Conservation (phyloP, 2,888 invertebrate species). For the Disparrhopalites patrizii region DNA sequence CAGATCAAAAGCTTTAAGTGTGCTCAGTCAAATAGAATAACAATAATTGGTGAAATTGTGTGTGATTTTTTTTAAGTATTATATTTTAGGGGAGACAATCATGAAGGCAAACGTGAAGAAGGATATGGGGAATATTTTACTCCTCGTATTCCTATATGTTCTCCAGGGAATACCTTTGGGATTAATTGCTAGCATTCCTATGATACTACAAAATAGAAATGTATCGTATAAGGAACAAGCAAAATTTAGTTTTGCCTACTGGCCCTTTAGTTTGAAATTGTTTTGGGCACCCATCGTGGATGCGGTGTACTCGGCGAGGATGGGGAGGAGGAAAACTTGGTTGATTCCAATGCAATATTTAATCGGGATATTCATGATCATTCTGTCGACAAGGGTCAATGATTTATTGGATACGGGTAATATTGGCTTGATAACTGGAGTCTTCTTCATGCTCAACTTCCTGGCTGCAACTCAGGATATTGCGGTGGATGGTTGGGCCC, state of each 20-base stretch:
- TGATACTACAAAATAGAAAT: constrained; percentile 87
- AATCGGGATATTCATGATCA: constrained; percentile 83
- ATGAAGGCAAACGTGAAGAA: constrained; percentile 53
- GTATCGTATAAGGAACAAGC: constrained; percentile 91
- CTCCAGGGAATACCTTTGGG: constrained; percentile 95
- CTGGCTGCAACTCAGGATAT: constrained; percentile 99
- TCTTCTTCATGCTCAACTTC: constrained; percentile 90
- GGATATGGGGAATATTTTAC: constrained; percentile 73
- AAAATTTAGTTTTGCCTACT: constrained; percentile 56
- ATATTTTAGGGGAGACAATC: background rate
- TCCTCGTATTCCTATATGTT: constrained; percentile 87
- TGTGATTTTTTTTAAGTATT: too few relatives aligned
- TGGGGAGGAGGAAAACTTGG: constrained; percentile 94
- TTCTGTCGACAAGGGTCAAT: constrained; percentile 71
- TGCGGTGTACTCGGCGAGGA: constrained; percentile 72
- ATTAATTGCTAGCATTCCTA: constrained; percentile 87
- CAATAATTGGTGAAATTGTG: too few relatives aligned
- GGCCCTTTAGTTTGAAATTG: constrained; percentile 72
- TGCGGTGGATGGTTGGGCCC: constrained; percentile 99
- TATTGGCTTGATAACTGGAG: constrained; percentile 70
- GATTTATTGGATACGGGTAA: constrained; percentile 68
- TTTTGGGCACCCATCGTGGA: constrained; percentile 99
- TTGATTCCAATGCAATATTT: constrained; percentile 90
- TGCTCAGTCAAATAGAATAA: too few relatives aligned
- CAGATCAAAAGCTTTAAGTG: too few relatives aligned